Base-by-base conservation (phyloP, 2,797 vertebrate species). In the Centropyge bicolor region DNA sequence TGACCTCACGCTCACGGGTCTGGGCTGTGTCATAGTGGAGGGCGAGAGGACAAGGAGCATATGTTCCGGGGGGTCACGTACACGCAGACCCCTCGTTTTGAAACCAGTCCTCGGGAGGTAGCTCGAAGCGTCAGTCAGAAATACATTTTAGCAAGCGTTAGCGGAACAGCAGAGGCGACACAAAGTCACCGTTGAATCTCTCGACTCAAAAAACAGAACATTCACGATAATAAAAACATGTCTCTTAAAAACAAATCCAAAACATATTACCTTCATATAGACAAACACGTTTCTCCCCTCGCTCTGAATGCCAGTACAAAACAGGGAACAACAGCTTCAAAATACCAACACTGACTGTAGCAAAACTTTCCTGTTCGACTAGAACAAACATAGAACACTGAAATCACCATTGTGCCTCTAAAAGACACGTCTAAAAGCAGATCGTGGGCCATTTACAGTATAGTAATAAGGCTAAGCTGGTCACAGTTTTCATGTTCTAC, bases 381-480 rank as follows among this genome's bases (percentile, higher is more conserved):
- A 85, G 19, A 83, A 90, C 87, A 55, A 86, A 90, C 88, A 89
- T 80, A 74, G 14, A 87, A 91, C 88, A 92, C 74, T 85, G 12
- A 90, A 80, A 81, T 82, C 84, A 90, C 89, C 79, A 77, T 68
- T 52, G 85, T 35, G 83, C 87, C 84, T 88, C 83, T 90, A 85
- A 67, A 74, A 71, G 76, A 84, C 83, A 49, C 54, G 48, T 89
- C 84, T 85, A 89, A 67, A 81, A 87, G 85, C 89, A 74, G 82
- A 75, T 48, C 63, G 81, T 66, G 82, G 91, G 84, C 64, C 89
- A 86, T 83, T 80, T 85, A 90, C 86, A 88, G 79, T 75, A 88
- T 81, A 87, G 82, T 83, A 86, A 90, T 93, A 92, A 93, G 93
- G 93, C 93, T 87, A 90, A 88, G 90, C 91, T 91, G 93, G 91